Evolutionary conservation across 2,888 invertebrate genomes (phyloP).

Genomic region (Amblyjoppa proteus): DNA sequence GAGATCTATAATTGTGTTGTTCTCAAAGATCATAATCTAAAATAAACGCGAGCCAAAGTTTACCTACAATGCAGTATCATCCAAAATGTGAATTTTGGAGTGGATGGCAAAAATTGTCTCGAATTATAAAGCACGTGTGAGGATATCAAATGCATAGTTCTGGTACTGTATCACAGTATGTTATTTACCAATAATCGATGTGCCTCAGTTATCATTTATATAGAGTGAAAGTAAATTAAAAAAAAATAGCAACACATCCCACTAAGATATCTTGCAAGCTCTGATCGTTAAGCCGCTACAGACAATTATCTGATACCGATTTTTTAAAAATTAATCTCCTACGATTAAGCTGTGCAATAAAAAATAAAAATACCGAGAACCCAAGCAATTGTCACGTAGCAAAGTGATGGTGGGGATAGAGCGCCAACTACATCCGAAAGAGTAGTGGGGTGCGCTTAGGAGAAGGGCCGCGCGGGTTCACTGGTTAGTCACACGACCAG

Average conservation of each 20-base stretch:
- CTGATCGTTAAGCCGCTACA: too few relatives aligned
- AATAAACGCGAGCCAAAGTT: background rate
- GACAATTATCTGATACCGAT: too few relatives aligned
- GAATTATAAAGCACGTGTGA: background rate
- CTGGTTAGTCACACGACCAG: conserved; percentile 57
- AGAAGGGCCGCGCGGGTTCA: conserved; percentile 53
- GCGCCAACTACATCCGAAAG: background rate
- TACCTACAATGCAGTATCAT: background rate
- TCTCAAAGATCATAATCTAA: too few relatives aligned
- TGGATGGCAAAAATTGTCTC: background rate
- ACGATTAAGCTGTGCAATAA: background rate
- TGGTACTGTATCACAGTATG: too few relatives aligned
- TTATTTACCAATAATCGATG: too few relatives aligned
- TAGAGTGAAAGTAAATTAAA: too few relatives aligned
- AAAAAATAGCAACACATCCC: too few relatives aligned
- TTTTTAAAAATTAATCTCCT: too few relatives aligned
- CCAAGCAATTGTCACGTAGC: background rate
- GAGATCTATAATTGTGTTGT: too few relatives aligned
- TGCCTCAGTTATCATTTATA: too few relatives aligned
- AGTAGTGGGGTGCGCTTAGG: background rate
- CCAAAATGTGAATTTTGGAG: background rate
- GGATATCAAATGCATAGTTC: background rate
- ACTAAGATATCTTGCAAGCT: too few relatives aligned
- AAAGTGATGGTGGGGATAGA: conserved; percentile 7
- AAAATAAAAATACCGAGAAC: background rate